These are phyloP conservation scores for Physella acuta DNA, from an alignment of 1,140 invertebrate genomes.

Conservation along the genomic window DNA sequence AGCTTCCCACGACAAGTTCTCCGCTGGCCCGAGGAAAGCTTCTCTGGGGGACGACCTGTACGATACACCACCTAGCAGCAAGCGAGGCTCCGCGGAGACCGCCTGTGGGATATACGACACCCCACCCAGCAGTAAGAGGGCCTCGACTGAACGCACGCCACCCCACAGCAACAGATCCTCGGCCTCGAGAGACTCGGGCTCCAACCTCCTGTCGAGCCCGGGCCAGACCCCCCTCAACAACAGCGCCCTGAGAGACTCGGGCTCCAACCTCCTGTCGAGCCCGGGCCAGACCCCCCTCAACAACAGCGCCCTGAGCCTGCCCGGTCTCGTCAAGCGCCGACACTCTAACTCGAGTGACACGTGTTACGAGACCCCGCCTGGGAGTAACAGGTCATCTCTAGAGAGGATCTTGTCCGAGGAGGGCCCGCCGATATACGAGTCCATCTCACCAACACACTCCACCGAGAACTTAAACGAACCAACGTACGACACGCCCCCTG, in stretches of 20 bases:
- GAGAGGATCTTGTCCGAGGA: conserved; percentile 31
- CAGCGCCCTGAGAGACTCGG: conserved; percentile 23
- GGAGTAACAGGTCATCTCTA: conserved; percentile 29
- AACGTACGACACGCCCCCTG: conserved; percentile 38
- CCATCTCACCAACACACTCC: conserved; percentile 11
- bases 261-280: conserved; percentile 1
- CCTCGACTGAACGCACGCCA: conserved; percentile 30
- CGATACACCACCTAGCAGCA: conserved; percentile 40
- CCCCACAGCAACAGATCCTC: conserved; percentile 29
- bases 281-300: conserved; percentile 12
- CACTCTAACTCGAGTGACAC: conserved; percentile 22
- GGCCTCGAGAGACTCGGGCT: conserved; percentile 19
- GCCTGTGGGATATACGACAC: conserved; percentile 39
- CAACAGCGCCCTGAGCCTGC: conserved; percentile 1
- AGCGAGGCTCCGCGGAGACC: conserved; percentile 28
- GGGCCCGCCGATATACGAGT: conserved; percentile 23
- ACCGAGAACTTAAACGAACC: conserved; percentile 18
- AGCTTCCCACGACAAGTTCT: conserved; percentile 12
- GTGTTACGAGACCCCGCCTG: conserved; percentile 31
- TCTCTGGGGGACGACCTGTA: conserved; percentile 28
- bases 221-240: conserved; percentile 19
- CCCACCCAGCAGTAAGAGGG: conserved; percentile 34
- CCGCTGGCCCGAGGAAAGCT: conserved; percentile 3
- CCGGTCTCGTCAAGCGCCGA: neutral
- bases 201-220: neutral